Conservation (phyloP, 2,797 vertebrate genomes). For the Hypotaenidia okinawae region DNA sequence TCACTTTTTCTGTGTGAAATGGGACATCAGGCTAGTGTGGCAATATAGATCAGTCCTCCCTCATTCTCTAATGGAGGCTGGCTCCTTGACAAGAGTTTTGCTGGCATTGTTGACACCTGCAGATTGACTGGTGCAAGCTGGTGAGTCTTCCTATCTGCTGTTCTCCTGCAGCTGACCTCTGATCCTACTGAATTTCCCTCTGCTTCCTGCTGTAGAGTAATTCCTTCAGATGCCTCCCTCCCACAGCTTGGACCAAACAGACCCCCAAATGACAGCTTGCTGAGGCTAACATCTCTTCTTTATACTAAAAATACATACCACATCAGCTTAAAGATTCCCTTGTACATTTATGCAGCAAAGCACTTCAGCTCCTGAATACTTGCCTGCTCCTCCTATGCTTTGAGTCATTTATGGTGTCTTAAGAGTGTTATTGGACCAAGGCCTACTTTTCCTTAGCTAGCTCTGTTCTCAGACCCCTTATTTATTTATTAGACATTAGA, state of each 20-base stretch:
- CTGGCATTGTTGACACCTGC: background rate
- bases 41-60: background rate
- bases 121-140: background rate
- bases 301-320: background rate
- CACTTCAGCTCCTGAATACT: background rate
- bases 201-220: background rate
- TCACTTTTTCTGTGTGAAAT: background rate
- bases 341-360: background rate
- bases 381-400: background rate
- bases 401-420: background rate
- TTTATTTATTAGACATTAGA: background rate
- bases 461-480: background rate
- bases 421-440: constrained; percentile 2
- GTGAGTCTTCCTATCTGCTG: background rate
- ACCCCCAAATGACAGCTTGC: background rate
- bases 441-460: background rate
- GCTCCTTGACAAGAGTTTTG: background rate
- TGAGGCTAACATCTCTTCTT: background rate
- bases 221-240: background rate
- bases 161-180: constrained; percentile 17
- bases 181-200: background rate
- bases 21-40: background rate
- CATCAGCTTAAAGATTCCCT: background rate
- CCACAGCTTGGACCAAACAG: background rate
- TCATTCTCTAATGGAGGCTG: background rate